Percentiles rank a stretch among this genome's conserved stretches.
Evolutionary conservation across 2,113 vertebrate genomes (phyloP).

Genomic region (Dissostichus mawsoni): DNA sequence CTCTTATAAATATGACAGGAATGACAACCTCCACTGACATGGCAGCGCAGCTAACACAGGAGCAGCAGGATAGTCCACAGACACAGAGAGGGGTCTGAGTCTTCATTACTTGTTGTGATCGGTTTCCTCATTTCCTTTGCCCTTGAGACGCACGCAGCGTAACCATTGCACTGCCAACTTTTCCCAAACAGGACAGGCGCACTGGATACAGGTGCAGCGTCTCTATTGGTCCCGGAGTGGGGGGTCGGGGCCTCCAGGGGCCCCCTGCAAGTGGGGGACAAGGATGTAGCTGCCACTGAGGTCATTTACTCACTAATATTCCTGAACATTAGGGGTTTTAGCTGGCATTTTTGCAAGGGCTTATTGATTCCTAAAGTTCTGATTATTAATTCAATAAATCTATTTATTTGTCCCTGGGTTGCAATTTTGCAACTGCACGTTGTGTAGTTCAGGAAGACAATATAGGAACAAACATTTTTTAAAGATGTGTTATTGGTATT

Average conservation of each 20-base stretch:
- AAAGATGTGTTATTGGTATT: no score
- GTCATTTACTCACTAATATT: constrained; percentile 23
- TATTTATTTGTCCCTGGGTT: neutral
- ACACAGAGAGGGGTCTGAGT: constrained; percentile 39
- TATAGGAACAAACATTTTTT: no score
- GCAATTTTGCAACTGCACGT: no score
- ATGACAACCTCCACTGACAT: constrained; percentile 48
- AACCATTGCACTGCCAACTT: constrained; percentile 82
- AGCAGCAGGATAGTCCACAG: constrained; percentile 20
- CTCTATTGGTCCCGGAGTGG: constrained; percentile 29
- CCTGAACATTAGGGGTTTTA: neutral
- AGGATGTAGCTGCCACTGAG: constrained; percentile 7
- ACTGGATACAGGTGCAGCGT: constrained; percentile 71
- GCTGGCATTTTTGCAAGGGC: neutral
- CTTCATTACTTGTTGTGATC: constrained; percentile 66
- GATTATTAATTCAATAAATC: neutral
- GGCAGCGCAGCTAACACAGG: constrained; percentile 31
- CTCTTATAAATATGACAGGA: constrained; percentile 49
- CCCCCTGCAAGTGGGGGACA: constrained; percentile 11
- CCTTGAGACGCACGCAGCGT: constrained; percentile 81
- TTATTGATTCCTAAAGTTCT: neutral
- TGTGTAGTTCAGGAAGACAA: no score
- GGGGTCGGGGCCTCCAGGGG: constrained; percentile 15
- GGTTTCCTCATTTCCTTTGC: constrained; percentile 80
- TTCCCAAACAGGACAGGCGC: constrained; percentile 72